Evolutionary conservation across 2,888 invertebrate genomes (phyloP).

Genomic region (Drosophila cyrtoloma): DNA sequence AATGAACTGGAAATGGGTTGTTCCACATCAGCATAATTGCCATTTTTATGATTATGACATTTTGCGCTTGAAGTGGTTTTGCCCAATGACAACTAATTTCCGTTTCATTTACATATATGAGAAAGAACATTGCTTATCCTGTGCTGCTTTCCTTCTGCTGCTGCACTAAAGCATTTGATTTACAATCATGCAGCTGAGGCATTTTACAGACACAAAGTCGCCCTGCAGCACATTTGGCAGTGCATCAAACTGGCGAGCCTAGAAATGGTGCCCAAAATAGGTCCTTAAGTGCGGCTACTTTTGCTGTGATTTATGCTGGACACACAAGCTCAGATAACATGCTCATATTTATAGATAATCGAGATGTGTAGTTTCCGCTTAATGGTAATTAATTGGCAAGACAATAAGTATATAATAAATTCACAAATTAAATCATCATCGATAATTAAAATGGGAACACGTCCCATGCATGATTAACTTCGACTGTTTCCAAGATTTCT

Average conservation of each 20-base stretch:
- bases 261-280: neutral
- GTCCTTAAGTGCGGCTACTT: neutral
- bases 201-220: constrained; percentile 36
- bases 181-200: constrained; percentile 40
- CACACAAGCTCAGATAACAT: neutral
- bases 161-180: constrained; percentile 28
- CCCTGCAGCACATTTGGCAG: constrained; percentile 35
- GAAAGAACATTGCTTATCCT: neutral
- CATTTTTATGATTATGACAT: constrained; percentile 72
- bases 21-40: constrained; percentile 68
- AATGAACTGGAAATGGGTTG: constrained; percentile 71
- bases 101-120: constrained; percentile 10
- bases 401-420: neutral
- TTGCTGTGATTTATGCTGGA: neutral
- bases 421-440: neutral
- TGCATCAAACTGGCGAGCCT: neutral
- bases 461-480: neutral
- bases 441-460: neutral
- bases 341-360: neutral
- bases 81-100: constrained; percentile 49
- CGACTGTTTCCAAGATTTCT: too few relatives aligned
- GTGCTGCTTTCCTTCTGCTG: neutral
- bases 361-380: neutral
- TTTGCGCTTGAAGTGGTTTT: constrained; percentile 51
- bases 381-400: neutral